These are phyloP conservation scores for Connochaetes taurinus DNA, from an alignment of 2,113 vertebrate species.

Conservation along the genomic window DNA sequence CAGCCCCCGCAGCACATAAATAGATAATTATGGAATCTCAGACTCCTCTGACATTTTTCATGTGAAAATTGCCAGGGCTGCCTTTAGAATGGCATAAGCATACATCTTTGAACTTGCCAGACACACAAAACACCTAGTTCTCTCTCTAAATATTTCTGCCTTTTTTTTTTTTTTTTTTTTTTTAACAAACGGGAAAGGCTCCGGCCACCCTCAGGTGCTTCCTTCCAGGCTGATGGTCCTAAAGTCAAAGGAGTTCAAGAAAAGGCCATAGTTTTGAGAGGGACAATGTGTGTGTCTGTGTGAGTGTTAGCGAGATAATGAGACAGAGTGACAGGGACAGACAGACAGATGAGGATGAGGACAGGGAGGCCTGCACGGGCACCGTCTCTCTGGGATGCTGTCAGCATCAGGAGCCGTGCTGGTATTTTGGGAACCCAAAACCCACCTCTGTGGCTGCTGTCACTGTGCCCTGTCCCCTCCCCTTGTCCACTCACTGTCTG, in stretches of 20 bases:
- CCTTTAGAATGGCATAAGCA: constrained; percentile 35
- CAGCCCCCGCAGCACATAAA: constrained; percentile 60
- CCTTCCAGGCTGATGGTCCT: not conserved
- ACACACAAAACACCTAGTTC: not conserved
- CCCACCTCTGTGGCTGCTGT: accelerated
- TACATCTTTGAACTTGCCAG: constrained; percentile 6
- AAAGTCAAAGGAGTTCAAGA: not conserved
- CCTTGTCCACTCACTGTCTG: not conserved
- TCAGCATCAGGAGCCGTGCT: not conserved
- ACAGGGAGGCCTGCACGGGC: not conserved
- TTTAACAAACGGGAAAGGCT: not conserved
- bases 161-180: not conserved
- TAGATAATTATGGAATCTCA: constrained; percentile 64
- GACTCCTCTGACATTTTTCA: constrained; percentile 59
- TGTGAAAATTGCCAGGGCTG: constrained; percentile 50
- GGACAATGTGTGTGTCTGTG: too few species aligned
- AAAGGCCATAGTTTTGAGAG: not conserved
- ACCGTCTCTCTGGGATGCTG: not conserved
- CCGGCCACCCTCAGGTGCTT: not conserved
- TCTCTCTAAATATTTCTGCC: not conserved
- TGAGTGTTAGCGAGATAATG: not conserved
- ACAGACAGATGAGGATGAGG: not conserved
- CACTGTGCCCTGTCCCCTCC: too few species aligned
- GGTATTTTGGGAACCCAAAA: not conserved
- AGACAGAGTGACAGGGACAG: not conserved